phyloP scores from a whole-genome alignment of 2,888 invertebrate species.

The Drosophila glabriapex region DNA sequence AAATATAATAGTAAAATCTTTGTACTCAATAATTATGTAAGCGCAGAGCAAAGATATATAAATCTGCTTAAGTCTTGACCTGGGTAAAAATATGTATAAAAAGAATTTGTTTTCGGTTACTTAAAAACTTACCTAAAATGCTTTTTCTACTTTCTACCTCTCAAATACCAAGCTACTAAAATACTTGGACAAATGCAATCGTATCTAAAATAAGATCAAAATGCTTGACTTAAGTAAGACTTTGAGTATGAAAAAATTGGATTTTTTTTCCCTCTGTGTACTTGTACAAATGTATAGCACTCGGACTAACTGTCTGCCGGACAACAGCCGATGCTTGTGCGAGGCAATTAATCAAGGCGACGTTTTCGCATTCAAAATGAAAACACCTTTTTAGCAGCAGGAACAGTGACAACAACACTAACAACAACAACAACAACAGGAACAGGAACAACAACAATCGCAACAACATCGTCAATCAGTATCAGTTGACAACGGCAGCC shows the following conservation, averaged over 20 bases:
- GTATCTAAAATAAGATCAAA: neutral
- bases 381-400: constrained; percentile 74
- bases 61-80: neutral
- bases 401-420: constrained; percentile 41
- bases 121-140: neutral
- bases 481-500: constrained; percentile 66
- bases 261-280: neutral
- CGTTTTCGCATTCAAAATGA: constrained; percentile 76
- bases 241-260: neutral
- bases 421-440: constrained; percentile 43
- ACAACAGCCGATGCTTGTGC: constrained; percentile 61
- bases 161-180: neutral
- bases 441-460: constrained; percentile 35
- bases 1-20: neutral
- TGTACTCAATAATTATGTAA: neutral
- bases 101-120: neutral
- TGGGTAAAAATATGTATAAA: neutral
- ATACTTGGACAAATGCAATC: neutral
- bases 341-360: constrained; percentile 83
- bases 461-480: constrained; percentile 74
- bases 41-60: neutral
- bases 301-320: neutral
- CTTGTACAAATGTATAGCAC: constrained; percentile 13
- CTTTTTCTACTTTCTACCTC: neutral
- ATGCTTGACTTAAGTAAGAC: neutral